Percentiles rank a stretch among this genome's conserved stretches.
Evolutionary conservation across 2,888 invertebrate species (phyloP).

Genomic region (Drosophila buzzatii): DNA sequence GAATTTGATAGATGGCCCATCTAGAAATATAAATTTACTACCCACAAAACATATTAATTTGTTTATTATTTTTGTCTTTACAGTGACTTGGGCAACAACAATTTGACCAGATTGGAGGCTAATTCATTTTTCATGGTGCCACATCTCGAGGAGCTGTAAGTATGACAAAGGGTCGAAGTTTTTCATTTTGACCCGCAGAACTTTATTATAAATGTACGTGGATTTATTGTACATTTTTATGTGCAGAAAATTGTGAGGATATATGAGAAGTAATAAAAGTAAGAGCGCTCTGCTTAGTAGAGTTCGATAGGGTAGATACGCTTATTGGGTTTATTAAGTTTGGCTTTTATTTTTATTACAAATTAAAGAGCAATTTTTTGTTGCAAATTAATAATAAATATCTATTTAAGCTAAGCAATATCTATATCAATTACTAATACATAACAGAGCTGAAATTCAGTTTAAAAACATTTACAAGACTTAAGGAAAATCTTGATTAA

Average conservation of each 20-base stretch:
- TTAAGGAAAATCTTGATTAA: too few relatives aligned
- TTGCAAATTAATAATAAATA: too few relatives aligned
- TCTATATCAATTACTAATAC: too few relatives aligned
- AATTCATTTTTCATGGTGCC: conserved; percentile 89
- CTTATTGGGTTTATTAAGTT: neutral
- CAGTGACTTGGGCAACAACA: conserved; percentile 94
- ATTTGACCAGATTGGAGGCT: conserved; percentile 90
- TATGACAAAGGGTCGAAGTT: conserved; percentile 69
- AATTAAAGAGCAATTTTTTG: neutral
- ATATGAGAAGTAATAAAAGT: neutral
- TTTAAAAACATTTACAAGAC: too few relatives aligned
- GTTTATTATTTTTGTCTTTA: conserved; percentile 41
- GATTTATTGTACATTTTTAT: conserved; percentile 12
- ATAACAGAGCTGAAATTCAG: too few relatives aligned
- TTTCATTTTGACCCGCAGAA: conserved; percentile 2
- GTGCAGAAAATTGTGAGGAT: neutral
- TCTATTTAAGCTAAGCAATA: too few relatives aligned
- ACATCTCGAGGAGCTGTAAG: conserved; percentile 92
- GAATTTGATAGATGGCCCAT: conserved; percentile 65
- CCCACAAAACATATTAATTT: conserved; percentile 51
- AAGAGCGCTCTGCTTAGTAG: neutral
- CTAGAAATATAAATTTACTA: conserved; percentile 15
- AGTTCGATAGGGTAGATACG: neutral
- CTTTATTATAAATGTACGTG: conserved; percentile 14
- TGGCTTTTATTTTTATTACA: neutral